These are phyloP conservation scores for Odontothrips loti DNA, from an alignment of 2,888 invertebrate genomes.

Conservation along the genomic window DNA sequence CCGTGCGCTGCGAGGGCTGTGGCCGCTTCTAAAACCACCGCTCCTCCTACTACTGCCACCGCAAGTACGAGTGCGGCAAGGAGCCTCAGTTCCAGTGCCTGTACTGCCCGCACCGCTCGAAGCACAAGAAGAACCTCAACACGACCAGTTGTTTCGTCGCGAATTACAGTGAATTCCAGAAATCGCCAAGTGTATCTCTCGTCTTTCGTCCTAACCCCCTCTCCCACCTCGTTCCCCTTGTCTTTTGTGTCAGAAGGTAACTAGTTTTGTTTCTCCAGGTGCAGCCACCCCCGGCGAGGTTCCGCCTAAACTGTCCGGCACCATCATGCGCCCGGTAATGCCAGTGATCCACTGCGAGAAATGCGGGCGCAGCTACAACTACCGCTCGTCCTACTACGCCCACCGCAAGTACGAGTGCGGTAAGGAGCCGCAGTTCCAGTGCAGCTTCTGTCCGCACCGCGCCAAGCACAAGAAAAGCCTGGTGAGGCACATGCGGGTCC, in stretches of 20 bases:
- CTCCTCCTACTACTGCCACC: slow-evolving; percentile 49
- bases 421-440: neutral
- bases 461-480: slow-evolving; percentile 27
- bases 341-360: slow-evolving; percentile 41
- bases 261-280: too few species aligned
- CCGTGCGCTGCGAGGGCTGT: slow-evolving; percentile 37
- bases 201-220: neutral
- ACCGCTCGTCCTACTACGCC: slow-evolving; percentile 15
- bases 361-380: slow-evolving; percentile 32
- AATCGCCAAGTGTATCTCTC: too few species aligned
- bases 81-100: slow-evolving; percentile 44
- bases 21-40: slow-evolving; percentile 36
- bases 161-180: too few species aligned
- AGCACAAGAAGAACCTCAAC: slow-evolving; percentile 53
- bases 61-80: slow-evolving; percentile 49
- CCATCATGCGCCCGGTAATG: slow-evolving; percentile 25
- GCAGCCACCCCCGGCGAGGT: too few species aligned
- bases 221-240: neutral
- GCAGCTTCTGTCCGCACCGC: neutral
- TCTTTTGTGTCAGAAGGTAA: neutral
- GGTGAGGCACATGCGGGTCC: slow-evolving; percentile 35
- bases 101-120: slow-evolving; percentile 58
- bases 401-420: slow-evolving; percentile 13
- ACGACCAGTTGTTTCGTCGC: too few species aligned
- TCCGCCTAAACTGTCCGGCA: neutral